Percentiles rank a stretch among this genome's conserved stretches.
phyloP scores from a whole-genome alignment of 2,113 vertebrate species.

The Arenaria interpres region DNA sequence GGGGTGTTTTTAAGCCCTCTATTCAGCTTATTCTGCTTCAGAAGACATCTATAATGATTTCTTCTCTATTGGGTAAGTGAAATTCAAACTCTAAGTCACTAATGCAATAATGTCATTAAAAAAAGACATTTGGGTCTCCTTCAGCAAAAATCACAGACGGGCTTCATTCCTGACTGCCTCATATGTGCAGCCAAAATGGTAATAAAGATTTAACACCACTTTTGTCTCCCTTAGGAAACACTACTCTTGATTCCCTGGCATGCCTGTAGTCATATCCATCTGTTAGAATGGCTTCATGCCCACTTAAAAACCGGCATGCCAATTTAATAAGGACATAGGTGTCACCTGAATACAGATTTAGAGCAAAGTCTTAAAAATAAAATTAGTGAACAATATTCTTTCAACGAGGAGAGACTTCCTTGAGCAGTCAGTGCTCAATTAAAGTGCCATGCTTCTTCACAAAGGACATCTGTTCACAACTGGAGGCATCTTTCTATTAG shows the following conservation, averaged over 20 bases:
- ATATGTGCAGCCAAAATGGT: conserved; percentile 29
- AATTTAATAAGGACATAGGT: conserved; percentile 57
- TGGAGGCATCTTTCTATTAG: background rate
- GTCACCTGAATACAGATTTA: conserved; percentile 42
- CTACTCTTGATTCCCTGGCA: conserved; percentile 37
- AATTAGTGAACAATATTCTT: background rate
- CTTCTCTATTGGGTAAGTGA: background rate
- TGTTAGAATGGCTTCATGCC: conserved; percentile 55
- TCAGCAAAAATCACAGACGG: conserved; percentile 21
- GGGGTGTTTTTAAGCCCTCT: background rate
- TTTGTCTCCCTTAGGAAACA: conserved; percentile 47
- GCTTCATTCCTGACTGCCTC: conserved; percentile 16
- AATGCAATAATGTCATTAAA: conserved; percentile 26
- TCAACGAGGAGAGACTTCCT: background rate
- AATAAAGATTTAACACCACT: conserved; percentile 62
- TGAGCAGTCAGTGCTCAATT: background rate
- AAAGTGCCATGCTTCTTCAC: background rate
- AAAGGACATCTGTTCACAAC: conserved; percentile 17
- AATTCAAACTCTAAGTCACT: conserved; percentile 5
- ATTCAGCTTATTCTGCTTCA: background rate
- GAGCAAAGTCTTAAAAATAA: conserved; percentile 42
- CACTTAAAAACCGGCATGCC: background rate
- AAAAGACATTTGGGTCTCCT: conserved; percentile 49
- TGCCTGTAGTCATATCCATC: conserved; percentile 49
- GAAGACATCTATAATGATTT: background rate